These are phyloP conservation scores for Apistogramma diplotaenia DNA, from an alignment of 2,113 vertebrate genomes.

Conservation along the genomic window DNA sequence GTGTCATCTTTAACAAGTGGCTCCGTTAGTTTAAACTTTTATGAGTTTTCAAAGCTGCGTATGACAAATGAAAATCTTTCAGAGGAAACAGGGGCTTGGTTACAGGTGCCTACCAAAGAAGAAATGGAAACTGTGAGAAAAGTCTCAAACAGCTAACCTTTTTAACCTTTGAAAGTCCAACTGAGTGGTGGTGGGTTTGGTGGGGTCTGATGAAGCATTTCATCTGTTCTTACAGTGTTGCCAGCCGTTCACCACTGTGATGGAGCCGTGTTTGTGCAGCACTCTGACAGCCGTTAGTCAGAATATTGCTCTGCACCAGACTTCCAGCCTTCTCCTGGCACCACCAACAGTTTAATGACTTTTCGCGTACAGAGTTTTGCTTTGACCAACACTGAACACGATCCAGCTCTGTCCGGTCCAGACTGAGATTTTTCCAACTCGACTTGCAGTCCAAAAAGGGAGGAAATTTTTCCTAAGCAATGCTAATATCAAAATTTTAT, in stretches of 20 bases:
- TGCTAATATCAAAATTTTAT: too few species aligned
- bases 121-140: neutral
- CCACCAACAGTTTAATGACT: neutral
- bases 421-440: neutral
- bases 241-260: neutral
- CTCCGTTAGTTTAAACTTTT: neutral
- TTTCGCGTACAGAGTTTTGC: neutral
- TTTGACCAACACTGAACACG: neutral
- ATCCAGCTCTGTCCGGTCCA: fast-evolving
- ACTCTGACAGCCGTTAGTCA: neutral
- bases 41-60: neutral
- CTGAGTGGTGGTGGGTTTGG: neutral
- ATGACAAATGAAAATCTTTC: neutral
- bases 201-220: neutral
- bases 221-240: neutral
- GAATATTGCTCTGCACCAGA: neutral
- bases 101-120: neutral
- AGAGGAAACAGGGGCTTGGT: neutral
- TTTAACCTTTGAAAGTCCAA: neutral
- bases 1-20: neutral
- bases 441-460: too few species aligned
- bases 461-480: too few species aligned
- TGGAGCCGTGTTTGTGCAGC: neutral
- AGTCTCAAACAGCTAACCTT: neutral
- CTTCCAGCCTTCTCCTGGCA: neutral